A percentile compares a stretch with the other conserved stretches of the same genome.
Evolutionary conservation across 1,140 invertebrate species (phyloP).

Genomic region (Papilio glaucus): DNA sequence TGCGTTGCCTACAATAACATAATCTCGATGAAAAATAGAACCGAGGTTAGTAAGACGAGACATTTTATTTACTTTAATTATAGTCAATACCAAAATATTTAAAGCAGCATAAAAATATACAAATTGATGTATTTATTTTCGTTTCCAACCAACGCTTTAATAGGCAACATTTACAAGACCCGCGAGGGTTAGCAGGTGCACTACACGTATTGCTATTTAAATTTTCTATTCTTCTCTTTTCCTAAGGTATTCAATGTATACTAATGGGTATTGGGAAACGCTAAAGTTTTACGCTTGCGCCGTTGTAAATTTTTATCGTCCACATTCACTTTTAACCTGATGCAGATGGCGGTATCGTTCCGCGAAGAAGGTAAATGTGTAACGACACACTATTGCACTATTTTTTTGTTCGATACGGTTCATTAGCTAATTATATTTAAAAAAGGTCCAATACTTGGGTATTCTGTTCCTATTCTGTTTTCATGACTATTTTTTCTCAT

Average conservation of each 20-base stretch:
- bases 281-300: constrained; percentile 53
- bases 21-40: too few relatives aligned
- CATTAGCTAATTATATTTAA: background rate
- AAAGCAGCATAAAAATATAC: too few relatives aligned
- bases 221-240: constrained; percentile 29
- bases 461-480: too few relatives aligned
- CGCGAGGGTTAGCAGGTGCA: constrained; percentile 14
- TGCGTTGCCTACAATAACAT: too few relatives aligned
- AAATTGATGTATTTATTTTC: constrained; percentile 1
- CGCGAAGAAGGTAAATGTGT: constrained; percentile 35
- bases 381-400: constrained; percentile 28
- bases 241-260: constrained; percentile 39
- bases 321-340: constrained; percentile 53
- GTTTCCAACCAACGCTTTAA: background rate
- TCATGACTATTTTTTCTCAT: too few relatives aligned
- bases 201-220: constrained; percentile 17
- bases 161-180: background rate
- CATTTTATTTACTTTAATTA: too few relatives aligned
- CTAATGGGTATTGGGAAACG: constrained; percentile 51
- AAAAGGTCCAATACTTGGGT: too few relatives aligned
- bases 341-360: constrained; percentile 33
- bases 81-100: background rate
- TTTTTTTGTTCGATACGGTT: background rate
- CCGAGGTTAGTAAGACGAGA: too few relatives aligned
- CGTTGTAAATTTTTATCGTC: constrained; percentile 53